Conservation (phyloP, 2,797 vertebrate species). For the Acomys russatus region DNA sequence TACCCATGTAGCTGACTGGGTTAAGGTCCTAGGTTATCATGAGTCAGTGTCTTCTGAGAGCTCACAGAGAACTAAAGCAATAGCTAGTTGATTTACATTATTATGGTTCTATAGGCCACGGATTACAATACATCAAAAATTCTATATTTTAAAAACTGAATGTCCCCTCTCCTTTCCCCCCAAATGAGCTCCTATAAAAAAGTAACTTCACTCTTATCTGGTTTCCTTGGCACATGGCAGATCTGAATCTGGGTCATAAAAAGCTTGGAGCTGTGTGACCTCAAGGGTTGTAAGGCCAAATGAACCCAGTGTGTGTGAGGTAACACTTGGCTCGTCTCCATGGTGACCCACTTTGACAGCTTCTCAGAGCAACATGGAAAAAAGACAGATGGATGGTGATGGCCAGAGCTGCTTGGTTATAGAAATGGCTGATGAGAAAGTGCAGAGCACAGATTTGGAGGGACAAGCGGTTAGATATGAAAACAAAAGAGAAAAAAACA, state of each 20-base stretch:
- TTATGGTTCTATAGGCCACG: neutral
- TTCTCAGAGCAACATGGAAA: constrained; percentile 51
- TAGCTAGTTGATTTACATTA: neutral
- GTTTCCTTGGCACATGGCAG: constrained; percentile 22
- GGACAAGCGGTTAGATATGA: neutral
- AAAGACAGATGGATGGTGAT: neutral
- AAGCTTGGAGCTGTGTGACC: constrained; percentile 57
- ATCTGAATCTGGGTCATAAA: constrained; percentile 71
- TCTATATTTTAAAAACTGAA: neutral
- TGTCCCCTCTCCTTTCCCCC: neutral
- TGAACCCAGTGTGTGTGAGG: constrained; percentile 41
- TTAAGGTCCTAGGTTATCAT: constrained; percentile 69
- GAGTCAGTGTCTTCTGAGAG: constrained; percentile 59
- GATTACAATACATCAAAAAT: neutral
- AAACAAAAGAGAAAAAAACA: constrained; percentile 66
- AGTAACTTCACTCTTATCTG: constrained; percentile 50
- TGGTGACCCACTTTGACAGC: constrained; percentile 44
- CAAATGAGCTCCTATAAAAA: constrained; percentile 27
- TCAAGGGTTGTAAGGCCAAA: constrained; percentile 29
- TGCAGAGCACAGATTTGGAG: constrained; percentile 40
- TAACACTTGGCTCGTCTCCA: constrained; percentile 25
- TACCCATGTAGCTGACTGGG: constrained; percentile 58
- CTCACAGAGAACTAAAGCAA: constrained; percentile 39
- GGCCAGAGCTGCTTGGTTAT: constrained; percentile 42
- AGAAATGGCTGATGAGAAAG: constrained; percentile 60